These are phyloP conservation scores for Aegithalos caudatus DNA, from an alignment of 2,113 vertebrate species.

Conservation along the genomic window DNA sequence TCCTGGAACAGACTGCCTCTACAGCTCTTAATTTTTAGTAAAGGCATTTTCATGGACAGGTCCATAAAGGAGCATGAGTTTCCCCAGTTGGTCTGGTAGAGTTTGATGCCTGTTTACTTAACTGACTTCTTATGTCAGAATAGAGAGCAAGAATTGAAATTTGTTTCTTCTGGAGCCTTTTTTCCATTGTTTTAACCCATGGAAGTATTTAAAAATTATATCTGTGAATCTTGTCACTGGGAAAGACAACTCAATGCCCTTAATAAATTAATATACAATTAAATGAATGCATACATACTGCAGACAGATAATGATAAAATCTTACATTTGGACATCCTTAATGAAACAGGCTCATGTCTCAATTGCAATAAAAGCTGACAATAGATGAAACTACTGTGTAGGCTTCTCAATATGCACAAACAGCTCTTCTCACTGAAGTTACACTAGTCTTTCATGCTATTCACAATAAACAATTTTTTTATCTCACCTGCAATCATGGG, in stretches of 20 bases:
- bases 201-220: neutral
- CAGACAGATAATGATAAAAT: neutral
- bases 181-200: neutral
- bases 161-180: neutral
- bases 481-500: neutral
- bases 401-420: neutral
- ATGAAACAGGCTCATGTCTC: neutral
- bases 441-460: neutral
- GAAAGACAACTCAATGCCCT: neutral
- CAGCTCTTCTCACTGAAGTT: constrained; percentile 11
- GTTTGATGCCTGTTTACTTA: neutral
- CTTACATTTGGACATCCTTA: neutral
- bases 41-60: neutral
- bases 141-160: neutral
- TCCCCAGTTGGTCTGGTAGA: neutral
- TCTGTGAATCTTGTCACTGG: neutral
- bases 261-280: neutral
- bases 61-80: neutral
- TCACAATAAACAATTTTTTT: neutral
- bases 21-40: neutral
- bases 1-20: neutral
- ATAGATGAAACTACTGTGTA: neutral
- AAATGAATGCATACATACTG: neutral
- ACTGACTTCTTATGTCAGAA: neutral
- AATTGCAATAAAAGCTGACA: neutral